These are phyloP conservation scores for Tipula confusa DNA, from an alignment of 2,888 invertebrate genomes.

Conservation along the genomic window DNA sequence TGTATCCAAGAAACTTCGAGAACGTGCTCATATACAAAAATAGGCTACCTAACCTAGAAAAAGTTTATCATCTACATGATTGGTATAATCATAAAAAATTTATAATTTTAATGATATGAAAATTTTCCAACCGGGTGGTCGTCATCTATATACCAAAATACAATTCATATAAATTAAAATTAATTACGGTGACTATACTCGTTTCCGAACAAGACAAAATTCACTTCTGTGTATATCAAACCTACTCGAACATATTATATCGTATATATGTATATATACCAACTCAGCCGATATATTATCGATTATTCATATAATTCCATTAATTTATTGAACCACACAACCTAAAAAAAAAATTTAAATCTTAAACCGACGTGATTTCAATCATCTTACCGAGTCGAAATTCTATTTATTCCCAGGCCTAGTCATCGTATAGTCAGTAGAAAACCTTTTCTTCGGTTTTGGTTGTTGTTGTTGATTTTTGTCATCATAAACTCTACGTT, in stretches of 20 bases:
- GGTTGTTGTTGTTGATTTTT: too few species aligned
- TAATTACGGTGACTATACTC: neutral
- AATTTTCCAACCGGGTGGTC: neutral
- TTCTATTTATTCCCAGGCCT: neutral
- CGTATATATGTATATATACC: neutral
- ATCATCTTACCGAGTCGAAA: neutral
- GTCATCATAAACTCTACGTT: neutral
- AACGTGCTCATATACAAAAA: too few species aligned
- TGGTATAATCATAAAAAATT: too few species aligned
- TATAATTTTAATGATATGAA: too few species aligned
- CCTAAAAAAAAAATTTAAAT: neutral
- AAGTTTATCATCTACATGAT: too few species aligned
- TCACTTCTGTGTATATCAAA: neutral
- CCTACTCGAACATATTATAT: neutral
- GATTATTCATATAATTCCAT: neutral
- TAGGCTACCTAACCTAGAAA: too few species aligned
- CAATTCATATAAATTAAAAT: neutral
- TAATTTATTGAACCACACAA: neutral
- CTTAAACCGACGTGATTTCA: neutral
- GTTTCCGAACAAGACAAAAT: neutral
- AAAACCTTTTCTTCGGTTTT: too few species aligned
- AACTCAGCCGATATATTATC: neutral
- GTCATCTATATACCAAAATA: neutral
- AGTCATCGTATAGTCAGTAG: neutral
- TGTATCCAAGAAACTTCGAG: too few species aligned